phyloP scores from a whole-genome alignment of 2,113 vertebrate species.

The Hippoglossus stenolepis region DNA sequence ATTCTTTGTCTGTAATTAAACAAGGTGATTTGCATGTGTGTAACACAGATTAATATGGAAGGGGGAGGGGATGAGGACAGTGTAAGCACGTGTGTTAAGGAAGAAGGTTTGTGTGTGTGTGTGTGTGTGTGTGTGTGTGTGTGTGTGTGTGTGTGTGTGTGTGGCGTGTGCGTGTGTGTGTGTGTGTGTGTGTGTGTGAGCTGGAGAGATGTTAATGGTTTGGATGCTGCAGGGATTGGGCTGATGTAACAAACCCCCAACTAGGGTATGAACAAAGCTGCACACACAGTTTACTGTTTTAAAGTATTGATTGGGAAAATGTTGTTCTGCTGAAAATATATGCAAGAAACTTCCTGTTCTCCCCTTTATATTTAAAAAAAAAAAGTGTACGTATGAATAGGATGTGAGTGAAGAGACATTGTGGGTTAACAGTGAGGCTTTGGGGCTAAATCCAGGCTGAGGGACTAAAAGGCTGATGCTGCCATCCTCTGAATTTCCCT shows the following conservation, averaged over 20 bases:
- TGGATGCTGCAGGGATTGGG: not conserved
- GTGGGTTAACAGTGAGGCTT: constrained; percentile 35
- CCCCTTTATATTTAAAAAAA: not conserved
- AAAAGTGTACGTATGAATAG: not conserved
- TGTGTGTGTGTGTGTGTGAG: not conserved
- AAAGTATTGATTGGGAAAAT: not conserved
- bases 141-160: constrained; percentile 17
- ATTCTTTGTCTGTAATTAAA: constrained; percentile 83
- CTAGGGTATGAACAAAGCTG: not conserved
- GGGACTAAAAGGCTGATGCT: constrained; percentile 43
- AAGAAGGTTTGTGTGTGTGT: constrained; percentile 12
- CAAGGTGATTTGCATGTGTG: constrained; percentile 82
- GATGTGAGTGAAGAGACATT: constrained; percentile 9
- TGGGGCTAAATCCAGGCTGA: constrained; percentile 43
- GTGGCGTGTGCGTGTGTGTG: constrained; percentile 4
- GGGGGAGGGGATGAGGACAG: constrained; percentile 24
- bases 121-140: not conserved
- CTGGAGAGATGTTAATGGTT: constrained; percentile 30
- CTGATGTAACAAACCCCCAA: constrained; percentile 7
- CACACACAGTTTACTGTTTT: not conserved
- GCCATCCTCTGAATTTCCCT: constrained; percentile 42
- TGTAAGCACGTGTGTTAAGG: constrained; percentile 15
- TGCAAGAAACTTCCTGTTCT: constrained; percentile 2
- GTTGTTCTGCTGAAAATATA: not conserved
- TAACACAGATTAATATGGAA: constrained; percentile 72